phyloP scores from a whole-genome alignment of 2,888 invertebrate species.

The Parnassius orleans region DNA sequence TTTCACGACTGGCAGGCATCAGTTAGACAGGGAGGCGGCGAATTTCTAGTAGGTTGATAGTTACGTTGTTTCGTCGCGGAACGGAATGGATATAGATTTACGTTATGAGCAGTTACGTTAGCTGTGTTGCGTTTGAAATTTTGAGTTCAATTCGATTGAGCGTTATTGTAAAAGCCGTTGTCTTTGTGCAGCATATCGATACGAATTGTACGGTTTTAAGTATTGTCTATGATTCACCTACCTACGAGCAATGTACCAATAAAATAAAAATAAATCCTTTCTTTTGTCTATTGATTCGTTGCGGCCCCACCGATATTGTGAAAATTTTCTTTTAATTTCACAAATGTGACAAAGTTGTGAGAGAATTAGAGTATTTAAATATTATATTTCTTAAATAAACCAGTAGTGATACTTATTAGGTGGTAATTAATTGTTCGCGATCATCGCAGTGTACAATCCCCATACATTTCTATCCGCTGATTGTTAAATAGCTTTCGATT shows the following conservation, averaged over 20 bases:
- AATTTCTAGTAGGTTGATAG: too few relatives aligned
- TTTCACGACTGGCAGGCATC: too few relatives aligned
- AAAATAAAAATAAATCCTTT: constrained; percentile 42
- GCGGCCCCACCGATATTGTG: constrained; percentile 72
- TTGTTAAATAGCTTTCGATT: constrained; percentile 58
- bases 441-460: constrained; percentile 31
- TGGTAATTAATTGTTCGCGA: constrained; percentile 19
- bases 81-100: too few relatives aligned
- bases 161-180: too few relatives aligned
- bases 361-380: constrained; percentile 42
- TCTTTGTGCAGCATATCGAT: too few relatives aligned
- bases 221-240: constrained; percentile 39
- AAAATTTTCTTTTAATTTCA: constrained; percentile 54
- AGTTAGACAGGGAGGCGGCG: too few relatives aligned
- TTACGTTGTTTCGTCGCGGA: too few relatives aligned
- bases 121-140: too few relatives aligned
- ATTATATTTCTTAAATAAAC: constrained; percentile 29
- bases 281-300: constrained; percentile 76
- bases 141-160: too few relatives aligned
- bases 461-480: constrained; percentile 50
- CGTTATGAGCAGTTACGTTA: too few relatives aligned
- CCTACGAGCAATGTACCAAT: constrained; percentile 7
- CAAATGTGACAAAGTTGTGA: constrained; percentile 49
- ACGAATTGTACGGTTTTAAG: constrained; percentile 10
- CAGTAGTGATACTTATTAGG: constrained; percentile 8